Base-by-base conservation (phyloP, 2,888 invertebrate species). In the Morpho deidamia region DNA sequence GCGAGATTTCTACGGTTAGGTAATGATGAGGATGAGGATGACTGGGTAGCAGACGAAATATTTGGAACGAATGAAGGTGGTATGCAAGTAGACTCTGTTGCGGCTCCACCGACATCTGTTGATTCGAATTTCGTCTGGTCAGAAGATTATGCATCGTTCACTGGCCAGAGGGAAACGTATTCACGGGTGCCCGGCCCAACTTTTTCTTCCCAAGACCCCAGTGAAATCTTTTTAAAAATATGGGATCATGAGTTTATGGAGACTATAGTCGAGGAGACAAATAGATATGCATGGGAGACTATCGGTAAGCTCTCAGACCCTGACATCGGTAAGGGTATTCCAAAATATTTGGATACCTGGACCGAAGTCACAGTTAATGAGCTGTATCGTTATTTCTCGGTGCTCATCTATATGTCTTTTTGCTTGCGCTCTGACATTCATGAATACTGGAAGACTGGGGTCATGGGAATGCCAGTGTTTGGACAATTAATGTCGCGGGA, bases 401-500 rank as follows among this genome's bases (percentile, higher is more conserved):
- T 52, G 7, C 11, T 52, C 8, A 45, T 58, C 32, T 60, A 43
- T 37, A 60, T 62, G 62, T 37, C 49, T 8, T 49, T 61, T 11
- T 56, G 55, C 52, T 39, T 56, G 37, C 47, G 60, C 41, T 44
- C 43, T 10, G 49, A 48, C 65, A 33, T 23, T 54, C 9, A 52
- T 53, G 38, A 40, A 12, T 40, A 40, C 12, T 40, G 40, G 40
- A 40, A 11, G 8, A 40, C 40, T 11, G 40, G 40, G 11, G 11
- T 40, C 40, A 12, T 40, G 12, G 41, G 41, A 12, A 41, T 41
- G 41, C 41, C 41, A 9, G 41, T 8, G 1, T 41, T 41, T 14
- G 7, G 11, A 3, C 12, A 7, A 14, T 8, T 12, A 8, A 41
- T 41, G 41, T 14, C 41, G 14, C 8, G 9, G 9, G 14, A 41